Base-by-base conservation (phyloP, 1,140 invertebrate species). In the Zaprionus inermis region DNA sequence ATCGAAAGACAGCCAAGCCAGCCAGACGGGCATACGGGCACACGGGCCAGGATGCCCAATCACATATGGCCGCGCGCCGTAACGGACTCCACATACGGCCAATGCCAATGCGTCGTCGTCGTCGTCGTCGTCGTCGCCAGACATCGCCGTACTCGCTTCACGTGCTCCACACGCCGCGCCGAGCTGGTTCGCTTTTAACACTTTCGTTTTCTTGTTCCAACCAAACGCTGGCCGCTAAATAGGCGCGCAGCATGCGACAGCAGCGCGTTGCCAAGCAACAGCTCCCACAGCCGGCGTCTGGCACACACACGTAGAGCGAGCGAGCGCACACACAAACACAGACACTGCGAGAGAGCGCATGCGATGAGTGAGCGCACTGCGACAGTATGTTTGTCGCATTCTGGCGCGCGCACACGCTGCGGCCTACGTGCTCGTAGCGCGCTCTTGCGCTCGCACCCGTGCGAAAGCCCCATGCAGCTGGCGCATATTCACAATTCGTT, bases 131-230 rank as follows among this genome's bases (percentile, higher is more conserved):
- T 52, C 5, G 24, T 28, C 24, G 46, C 38, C 49, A 61, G 61
- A 22, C 36, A 60, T 65, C 73, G 59, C 16, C 58, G 36, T 24
- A 56, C 66, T 76, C 66, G 60, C 63, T 70, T 64, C 63, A 61
- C 67, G 36, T 36, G 54, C 56, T 63, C 58, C 56, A 68, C 65
- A 68, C 16, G 59, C 41, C 60, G 22, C 54, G n/a, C 22, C 4
- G 22, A 28, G n/a, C 20, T 34, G 34, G 51, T 28, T 68, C 66
- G 63, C 54, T 78, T 68, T 82, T 78, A 81, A 89, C 84, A 92
- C 91, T 92, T 92, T 92, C 91, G 80, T 90, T 92, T 92, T 92
- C 91, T 91, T 91, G 91, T 91, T 91, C 90, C 91, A 91, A 91
- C 90, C 78, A 81, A 76, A 76, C 77, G 91, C 91, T 92, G 88